Conservation (phyloP, 2,797 vertebrate genomes). For the Rhinogobio ventralis region DNA sequence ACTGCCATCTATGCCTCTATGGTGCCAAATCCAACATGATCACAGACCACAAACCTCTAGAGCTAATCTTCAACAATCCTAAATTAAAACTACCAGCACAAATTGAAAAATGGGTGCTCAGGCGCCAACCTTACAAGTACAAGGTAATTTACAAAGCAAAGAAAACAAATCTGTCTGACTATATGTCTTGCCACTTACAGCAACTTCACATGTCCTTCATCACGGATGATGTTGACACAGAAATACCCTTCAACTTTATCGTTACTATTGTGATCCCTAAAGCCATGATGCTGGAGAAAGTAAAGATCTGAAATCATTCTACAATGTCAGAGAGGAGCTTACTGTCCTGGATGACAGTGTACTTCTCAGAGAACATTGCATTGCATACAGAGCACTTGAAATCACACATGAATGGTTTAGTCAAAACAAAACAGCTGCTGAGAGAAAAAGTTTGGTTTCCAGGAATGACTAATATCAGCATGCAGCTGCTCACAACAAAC, state of each 20-base stretch:
- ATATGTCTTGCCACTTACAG: neutral
- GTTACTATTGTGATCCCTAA: no score
- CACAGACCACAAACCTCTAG: slow-evolving; percentile 2
- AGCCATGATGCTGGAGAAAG: no score
- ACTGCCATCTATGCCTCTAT: neutral
- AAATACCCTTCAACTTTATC: neutral
- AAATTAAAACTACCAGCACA: neutral
- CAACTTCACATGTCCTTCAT: neutral
- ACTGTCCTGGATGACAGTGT: no score
- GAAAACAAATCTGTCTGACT: neutral
- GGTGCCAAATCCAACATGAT: neutral
- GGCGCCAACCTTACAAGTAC: neutral
- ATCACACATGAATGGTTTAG: no score
- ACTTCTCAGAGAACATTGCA: no score
- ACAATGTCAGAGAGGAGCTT: no score
- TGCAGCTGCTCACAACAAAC: no score
- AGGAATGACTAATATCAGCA: no score
- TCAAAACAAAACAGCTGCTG: no score
- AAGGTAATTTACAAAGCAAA: neutral
- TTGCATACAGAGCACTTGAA: no score
- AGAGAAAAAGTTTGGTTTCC: no score
- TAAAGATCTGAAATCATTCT: no score
- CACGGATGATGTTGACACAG: neutral
- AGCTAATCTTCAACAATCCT: neutral
- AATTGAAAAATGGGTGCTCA: neutral